phyloP scores from a whole-genome alignment of 2,113 vertebrate genomes.

The Phodopus roborovskii region DNA sequence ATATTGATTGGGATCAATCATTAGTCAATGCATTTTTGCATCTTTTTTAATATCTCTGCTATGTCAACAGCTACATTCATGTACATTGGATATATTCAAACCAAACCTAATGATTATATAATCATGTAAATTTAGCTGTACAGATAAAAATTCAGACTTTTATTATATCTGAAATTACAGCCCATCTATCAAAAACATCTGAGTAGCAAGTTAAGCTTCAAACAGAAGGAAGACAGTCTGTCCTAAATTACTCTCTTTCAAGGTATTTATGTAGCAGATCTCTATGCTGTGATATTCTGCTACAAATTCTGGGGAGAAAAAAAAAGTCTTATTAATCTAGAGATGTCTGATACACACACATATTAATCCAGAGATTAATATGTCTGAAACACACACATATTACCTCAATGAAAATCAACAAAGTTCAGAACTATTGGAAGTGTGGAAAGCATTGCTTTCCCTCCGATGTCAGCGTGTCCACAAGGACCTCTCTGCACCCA shows the following conservation, averaged over 20 bases:
- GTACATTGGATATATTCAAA: neutral
- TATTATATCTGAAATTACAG: slow-evolving; percentile 28
- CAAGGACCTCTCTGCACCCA: neutral
- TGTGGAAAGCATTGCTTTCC: neutral
- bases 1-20: neutral
- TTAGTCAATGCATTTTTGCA: neutral
- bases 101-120: neutral
- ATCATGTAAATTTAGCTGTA: neutral
- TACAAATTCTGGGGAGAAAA: slow-evolving; percentile 12
- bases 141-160: neutral
- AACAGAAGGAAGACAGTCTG: slow-evolving; percentile 27
- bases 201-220: neutral
- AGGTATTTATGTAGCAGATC: neutral
- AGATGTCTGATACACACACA: no score
- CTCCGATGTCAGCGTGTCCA: neutral
- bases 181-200: neutral
- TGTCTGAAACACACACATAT: neutral
- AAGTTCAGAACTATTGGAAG: neutral
- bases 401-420: slow-evolving; percentile 11
- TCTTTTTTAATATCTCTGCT: neutral
- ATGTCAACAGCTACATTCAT: neutral
- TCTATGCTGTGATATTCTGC: neutral
- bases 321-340: neutral
- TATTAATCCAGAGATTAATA: neutral
- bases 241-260: neutral